A percentile compares a stretch with the other conserved stretches of the same genome.
Evolutionary conservation across 2,888 invertebrate species (phyloP).

Genomic region (Rhodophaea formosa): DNA sequence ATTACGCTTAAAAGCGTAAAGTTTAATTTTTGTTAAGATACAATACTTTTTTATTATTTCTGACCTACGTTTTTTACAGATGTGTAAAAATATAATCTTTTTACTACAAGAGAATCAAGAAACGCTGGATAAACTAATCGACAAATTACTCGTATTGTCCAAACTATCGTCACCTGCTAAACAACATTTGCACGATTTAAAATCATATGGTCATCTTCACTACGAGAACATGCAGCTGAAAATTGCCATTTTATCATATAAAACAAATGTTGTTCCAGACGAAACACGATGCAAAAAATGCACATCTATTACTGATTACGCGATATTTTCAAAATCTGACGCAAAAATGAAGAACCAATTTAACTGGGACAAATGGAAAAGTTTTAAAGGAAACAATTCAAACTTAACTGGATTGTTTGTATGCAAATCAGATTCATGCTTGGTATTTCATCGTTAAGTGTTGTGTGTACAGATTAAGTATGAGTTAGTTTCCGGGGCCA

Average conservation of each 20-base stretch:
- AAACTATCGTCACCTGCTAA: conserved; percentile 28
- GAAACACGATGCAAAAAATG: background rate
- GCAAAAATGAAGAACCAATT: background rate
- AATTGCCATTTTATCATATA: conserved; percentile 23
- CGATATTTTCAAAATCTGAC: background rate
- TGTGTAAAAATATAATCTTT: conserved; percentile 37
- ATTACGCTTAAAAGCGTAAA: no score
- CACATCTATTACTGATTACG: background rate
- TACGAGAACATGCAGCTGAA: conserved; percentile 49
- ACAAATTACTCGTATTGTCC: conserved; percentile 35
- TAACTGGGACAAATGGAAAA: background rate
- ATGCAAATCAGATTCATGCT: no score
- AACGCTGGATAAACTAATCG: conserved; percentile 36
- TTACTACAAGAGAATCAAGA: conserved; percentile 42
- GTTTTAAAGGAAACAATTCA: background rate
- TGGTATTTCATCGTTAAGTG: no score
- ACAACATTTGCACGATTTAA: conserved; percentile 42
- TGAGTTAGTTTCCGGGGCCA: no score
- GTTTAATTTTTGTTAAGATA: no score
- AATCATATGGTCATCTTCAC: conserved; percentile 42
- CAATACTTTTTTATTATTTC: no score
- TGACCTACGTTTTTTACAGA: conserved; percentile 32
- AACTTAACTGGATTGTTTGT: no score
- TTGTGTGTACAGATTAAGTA: no score
- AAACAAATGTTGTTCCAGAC: background rate